Conservation (phyloP, 1,140 invertebrate species). For the Nephila pilipes region DNA sequence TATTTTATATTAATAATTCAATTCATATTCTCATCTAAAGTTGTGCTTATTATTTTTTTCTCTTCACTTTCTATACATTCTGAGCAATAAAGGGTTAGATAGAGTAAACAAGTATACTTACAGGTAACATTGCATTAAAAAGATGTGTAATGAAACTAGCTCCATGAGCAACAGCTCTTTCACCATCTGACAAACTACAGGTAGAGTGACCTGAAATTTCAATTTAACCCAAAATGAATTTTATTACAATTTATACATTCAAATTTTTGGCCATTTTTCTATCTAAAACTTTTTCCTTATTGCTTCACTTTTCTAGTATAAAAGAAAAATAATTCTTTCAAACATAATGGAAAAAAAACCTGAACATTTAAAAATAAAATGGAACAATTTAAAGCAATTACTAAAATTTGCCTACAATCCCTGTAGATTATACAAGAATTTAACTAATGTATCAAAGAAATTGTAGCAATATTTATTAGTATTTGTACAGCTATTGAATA, state of each 20-base stretch:
- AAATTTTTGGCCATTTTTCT: not conserved
- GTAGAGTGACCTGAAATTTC: conserved; percentile 88
- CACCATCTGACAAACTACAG: conserved; percentile 90
- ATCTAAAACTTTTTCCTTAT: not conserved
- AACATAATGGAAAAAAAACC: not conserved
- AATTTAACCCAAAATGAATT: not conserved
- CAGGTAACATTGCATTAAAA: conserved; percentile 99
- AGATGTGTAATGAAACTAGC: conserved; percentile 98
- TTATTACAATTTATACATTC: not conserved
- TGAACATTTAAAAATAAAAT: too few species aligned
- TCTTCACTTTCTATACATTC: too few species aligned
- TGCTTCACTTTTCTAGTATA: not conserved
- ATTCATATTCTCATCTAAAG: too few species aligned
- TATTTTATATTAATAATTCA: too few species aligned
- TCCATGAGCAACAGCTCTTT: conserved; percentile 91
- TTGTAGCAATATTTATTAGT: too few species aligned
- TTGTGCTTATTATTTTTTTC: too few species aligned
- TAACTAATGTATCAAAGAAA: too few species aligned
- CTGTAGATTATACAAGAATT: too few species aligned
- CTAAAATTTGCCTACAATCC: too few species aligned
- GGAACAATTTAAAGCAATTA: too few species aligned
- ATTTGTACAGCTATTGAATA: too few species aligned
- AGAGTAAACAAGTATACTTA: conserved; percentile 82
- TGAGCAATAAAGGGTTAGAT: too few species aligned
- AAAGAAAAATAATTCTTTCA: not conserved